These are phyloP conservation scores for Elephantulus edwardii DNA, from an alignment of 2,113 vertebrate genomes.

Conservation along the genomic window DNA sequence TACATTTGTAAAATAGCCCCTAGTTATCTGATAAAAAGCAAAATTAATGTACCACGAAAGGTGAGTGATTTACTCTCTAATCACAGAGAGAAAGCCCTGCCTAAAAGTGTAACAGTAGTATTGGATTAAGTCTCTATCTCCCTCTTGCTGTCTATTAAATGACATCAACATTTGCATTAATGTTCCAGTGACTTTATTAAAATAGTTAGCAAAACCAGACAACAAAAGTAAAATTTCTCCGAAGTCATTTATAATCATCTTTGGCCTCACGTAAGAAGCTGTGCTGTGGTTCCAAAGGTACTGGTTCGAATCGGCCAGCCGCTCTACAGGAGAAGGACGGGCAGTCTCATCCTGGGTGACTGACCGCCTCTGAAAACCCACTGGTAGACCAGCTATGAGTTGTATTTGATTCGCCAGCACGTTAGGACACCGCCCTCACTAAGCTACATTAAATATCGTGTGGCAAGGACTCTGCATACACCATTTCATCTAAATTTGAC, in stretches of 20 bases:
- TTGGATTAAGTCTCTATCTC: not conserved
- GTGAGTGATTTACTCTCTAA: not conserved
- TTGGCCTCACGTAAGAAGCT: no score
- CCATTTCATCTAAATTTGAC: not conserved
- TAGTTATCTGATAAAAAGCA: slow-evolving; percentile 1
- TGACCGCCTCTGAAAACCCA: no score
- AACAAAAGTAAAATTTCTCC: not conserved
- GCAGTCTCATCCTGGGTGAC: no score
- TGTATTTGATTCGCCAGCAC: no score
- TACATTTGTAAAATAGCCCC: slow-evolving; percentile 23
- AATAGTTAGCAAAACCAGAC: not conserved
- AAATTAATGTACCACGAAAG: not conserved
- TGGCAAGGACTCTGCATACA: not conserved
- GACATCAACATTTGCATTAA: not conserved
- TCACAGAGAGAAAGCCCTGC: not conserved
- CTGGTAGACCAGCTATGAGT: no score
- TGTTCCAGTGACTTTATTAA: not conserved
- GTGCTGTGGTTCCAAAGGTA: no score
- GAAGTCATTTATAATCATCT: not conserved
- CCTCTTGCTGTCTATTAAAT: not conserved
- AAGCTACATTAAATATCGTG: not conserved
- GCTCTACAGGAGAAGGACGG: no score
- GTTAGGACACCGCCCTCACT: no score
- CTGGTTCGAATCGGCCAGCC: no score
- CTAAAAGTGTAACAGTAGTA: not conserved